A percentile compares a stretch with the other conserved stretches of the same genome.
Evolutionary conservation across 1,140 invertebrate species (phyloP).

Genomic region (Bombus superbus): DNA sequence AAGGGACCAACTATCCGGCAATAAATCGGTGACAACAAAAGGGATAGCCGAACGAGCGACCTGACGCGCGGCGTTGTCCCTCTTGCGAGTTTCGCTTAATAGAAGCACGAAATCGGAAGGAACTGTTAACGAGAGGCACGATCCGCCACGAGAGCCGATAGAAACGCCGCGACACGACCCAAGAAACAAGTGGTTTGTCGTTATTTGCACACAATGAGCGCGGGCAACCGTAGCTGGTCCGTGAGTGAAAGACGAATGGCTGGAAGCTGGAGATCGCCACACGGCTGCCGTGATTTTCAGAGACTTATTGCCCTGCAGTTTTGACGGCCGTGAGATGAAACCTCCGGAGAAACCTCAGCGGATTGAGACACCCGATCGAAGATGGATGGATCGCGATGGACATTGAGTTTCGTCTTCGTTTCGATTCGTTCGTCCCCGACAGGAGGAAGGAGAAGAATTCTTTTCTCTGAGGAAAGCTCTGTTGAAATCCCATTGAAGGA

Average conservation of each 20-base stretch:
- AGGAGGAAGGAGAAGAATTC: not conserved
- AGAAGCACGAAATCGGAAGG: slow-evolving; percentile 36
- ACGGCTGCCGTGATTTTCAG: slow-evolving; percentile 33
- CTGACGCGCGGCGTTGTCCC: not conserved
- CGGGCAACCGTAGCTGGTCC: not conserved
- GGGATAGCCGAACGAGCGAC: not conserved
- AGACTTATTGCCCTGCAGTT: slow-evolving; percentile 34
- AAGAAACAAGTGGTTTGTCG: slow-evolving; percentile 48
- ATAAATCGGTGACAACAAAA: slow-evolving; percentile 17
- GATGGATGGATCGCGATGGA: slow-evolving; percentile 31
- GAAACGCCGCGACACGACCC: slow-evolving; percentile 29
- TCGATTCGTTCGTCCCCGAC: not conserved
- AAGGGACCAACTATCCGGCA: not conserved
- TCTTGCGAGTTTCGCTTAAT: not conserved
- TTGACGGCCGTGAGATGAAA: slow-evolving; percentile 12
- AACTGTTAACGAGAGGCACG: slow-evolving; percentile 53
- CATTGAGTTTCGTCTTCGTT: not conserved
- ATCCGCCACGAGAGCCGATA: slow-evolving; percentile 24
- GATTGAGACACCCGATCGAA: not conserved
- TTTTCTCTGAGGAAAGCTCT: not conserved
- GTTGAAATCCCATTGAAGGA: too few species aligned
- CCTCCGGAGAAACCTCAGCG: not conserved
- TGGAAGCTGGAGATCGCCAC: not conserved
- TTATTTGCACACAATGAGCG: slow-evolving; percentile 54
- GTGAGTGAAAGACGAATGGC: slow-evolving; percentile 49